Conservation (phyloP, 1,140 invertebrate genomes). For the Bombus picipes region DNA sequence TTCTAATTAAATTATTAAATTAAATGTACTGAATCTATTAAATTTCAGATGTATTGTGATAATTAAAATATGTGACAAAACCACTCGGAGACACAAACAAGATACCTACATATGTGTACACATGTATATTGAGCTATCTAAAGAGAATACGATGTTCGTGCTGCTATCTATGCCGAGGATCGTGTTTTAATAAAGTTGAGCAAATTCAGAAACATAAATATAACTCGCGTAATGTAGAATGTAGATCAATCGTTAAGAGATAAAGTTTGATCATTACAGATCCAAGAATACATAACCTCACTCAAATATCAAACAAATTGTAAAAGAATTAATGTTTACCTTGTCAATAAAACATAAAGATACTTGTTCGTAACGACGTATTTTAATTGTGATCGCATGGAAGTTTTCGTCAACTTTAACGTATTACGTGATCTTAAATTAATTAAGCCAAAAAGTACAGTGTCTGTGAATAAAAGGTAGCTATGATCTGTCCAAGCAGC, state of each 20-base stretch:
- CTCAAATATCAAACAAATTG: not conserved
- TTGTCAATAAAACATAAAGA: not conserved
- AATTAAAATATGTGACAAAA: not conserved
- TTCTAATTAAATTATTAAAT: not conserved
- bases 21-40: not conserved
- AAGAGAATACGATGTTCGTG: not conserved
- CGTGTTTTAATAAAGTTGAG: not conserved
- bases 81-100: not conserved
- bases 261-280: not conserved
- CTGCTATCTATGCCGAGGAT: constrained; percentile 3
- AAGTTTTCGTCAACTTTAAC: not conserved
- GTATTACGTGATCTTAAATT: constrained; percentile 4
- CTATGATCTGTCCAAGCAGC: constrained; percentile 76
- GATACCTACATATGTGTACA: not conserved
- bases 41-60: not conserved
- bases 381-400: constrained; percentile 11
- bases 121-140: not conserved
- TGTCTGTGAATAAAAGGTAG: constrained; percentile 35
- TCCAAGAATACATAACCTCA: constrained; percentile 7
- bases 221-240: not conserved
- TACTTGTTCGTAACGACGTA: not conserved
- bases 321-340: not conserved
- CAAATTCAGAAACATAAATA: not conserved
- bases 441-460: constrained; percentile 4
- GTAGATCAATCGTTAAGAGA: not conserved